These are phyloP conservation scores for Acanthornis magna DNA, from an alignment of 2,797 vertebrate species.

Conservation along the genomic window DNA sequence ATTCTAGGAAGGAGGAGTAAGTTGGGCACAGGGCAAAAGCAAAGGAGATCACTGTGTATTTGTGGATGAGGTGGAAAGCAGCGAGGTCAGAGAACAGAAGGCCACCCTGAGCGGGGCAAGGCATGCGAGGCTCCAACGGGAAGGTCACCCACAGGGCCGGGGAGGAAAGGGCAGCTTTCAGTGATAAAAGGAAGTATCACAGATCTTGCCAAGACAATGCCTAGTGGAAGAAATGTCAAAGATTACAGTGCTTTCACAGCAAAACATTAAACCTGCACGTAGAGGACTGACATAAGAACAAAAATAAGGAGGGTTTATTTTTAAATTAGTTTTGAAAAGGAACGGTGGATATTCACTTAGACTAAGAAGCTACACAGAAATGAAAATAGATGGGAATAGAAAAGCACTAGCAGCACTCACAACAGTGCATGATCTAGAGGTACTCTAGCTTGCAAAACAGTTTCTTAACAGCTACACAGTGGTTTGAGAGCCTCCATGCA, in stretches of 20 bases:
- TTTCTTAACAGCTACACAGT: background rate
- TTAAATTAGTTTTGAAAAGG: background rate
- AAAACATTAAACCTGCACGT: fast-evolving
- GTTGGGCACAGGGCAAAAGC: background rate
- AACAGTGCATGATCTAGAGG: background rate
- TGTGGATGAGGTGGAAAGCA: background rate
- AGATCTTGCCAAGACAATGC: constrained; percentile 12
- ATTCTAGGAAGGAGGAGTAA: background rate
- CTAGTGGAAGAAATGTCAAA: background rate
- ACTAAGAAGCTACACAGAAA: background rate
- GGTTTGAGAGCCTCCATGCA: background rate
- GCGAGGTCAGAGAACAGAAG: background rate
- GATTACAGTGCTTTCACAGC: background rate
- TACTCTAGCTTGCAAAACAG: background rate
- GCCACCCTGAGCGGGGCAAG: background rate
- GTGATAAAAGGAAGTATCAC: background rate
- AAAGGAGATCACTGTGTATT: background rate
- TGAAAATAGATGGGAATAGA: background rate
- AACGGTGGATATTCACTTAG: background rate
- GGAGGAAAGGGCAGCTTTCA: constrained; percentile 4
- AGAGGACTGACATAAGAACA: background rate
- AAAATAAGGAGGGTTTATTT: background rate
- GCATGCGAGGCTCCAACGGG: fast-evolving
- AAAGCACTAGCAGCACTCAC: background rate
- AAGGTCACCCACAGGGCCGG: background rate